Conservation (phyloP, 2,113 vertebrate genomes). For the Ptilonorhynchus violaceus region DNA sequence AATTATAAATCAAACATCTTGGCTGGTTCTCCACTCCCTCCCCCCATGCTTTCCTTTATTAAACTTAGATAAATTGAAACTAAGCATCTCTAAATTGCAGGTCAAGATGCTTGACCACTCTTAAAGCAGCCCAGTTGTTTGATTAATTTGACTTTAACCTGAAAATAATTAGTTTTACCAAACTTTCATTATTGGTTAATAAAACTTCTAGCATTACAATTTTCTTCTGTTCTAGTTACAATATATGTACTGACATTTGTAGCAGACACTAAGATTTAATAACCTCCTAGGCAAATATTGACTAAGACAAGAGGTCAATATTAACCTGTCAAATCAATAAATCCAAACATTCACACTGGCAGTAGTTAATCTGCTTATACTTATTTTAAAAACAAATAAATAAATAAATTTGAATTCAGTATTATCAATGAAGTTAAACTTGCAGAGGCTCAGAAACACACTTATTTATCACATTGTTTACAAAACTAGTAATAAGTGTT, state of each 20-base stretch:
- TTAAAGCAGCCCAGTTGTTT: background rate
- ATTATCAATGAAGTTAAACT: background rate
- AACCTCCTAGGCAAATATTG: background rate
- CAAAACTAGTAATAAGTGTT: background rate
- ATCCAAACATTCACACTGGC: background rate
- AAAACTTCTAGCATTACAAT: background rate
- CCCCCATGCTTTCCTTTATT: background rate
- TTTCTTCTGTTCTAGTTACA: background rate
- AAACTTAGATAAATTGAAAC: background rate
- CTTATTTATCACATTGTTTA: background rate
- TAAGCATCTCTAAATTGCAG: background rate
- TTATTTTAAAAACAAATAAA: background rate
- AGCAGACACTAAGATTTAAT: slow-evolving; percentile 17
- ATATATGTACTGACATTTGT: background rate
- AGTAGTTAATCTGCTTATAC: background rate
- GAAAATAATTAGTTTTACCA: slow-evolving; percentile 52
- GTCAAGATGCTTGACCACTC: slow-evolving; percentile 6
- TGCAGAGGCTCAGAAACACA: background rate
- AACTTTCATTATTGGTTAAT: slow-evolving; percentile 4
- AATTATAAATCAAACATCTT: background rate
- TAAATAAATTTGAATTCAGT: background rate
- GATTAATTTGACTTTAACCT: slow-evolving; percentile 54
- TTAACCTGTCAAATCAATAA: slow-evolving; percentile 30
- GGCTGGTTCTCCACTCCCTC: background rate
- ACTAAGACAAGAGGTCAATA: slow-evolving; percentile 9